phyloP scores from a whole-genome alignment of 2,888 invertebrate genomes.

The Agriopis aurantiaria region DNA sequence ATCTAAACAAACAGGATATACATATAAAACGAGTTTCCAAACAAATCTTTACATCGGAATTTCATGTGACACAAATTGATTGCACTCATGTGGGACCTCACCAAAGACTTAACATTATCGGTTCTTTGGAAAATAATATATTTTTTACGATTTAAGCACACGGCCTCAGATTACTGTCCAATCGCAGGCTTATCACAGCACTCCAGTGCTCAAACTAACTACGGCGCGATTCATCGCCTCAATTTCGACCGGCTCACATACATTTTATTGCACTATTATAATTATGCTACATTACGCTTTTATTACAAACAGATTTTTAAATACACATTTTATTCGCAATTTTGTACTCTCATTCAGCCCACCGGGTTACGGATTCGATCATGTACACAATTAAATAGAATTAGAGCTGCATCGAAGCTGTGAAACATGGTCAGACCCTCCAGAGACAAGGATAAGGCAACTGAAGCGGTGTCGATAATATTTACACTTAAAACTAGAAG shows the following conservation, averaged over 20 bases:
- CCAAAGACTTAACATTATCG: constrained; percentile 74
- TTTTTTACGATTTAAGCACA: constrained; percentile 67
- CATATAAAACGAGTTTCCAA: constrained; percentile 68
- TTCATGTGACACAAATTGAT: constrained; percentile 61
- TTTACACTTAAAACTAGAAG: constrained; percentile 58
- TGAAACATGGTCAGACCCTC: constrained; percentile 50
- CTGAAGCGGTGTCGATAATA: constrained; percentile 66
- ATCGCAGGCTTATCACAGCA: constrained; percentile 65
- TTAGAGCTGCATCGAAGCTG: constrained; percentile 53
- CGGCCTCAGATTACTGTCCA: constrained; percentile 56
- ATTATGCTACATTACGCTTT: constrained; percentile 76
- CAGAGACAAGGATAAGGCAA: constrained; percentile 69
- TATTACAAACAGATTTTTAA: constrained; percentile 61
- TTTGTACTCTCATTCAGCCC: constrained; percentile 80
- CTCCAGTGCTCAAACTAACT: constrained; percentile 47
- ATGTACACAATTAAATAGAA: constrained; percentile 52
- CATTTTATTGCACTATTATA: constrained; percentile 79
- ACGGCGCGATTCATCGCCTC: constrained; percentile 44
- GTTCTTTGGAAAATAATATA: constrained; percentile 77
- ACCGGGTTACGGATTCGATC: constrained; percentile 54
- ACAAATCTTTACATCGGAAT: constrained; percentile 65
- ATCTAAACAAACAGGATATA: constrained; percentile 73
- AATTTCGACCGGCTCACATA: constrained; percentile 59
- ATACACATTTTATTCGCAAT: constrained; percentile 68
- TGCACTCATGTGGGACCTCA: constrained; percentile 71